Evolutionary conservation across 37 sponge, comb jelly and placozoan genomes (phyloP), one percentile per base, ranked within the genome.

Genomic region (Spongilla lacustris): DNA sequence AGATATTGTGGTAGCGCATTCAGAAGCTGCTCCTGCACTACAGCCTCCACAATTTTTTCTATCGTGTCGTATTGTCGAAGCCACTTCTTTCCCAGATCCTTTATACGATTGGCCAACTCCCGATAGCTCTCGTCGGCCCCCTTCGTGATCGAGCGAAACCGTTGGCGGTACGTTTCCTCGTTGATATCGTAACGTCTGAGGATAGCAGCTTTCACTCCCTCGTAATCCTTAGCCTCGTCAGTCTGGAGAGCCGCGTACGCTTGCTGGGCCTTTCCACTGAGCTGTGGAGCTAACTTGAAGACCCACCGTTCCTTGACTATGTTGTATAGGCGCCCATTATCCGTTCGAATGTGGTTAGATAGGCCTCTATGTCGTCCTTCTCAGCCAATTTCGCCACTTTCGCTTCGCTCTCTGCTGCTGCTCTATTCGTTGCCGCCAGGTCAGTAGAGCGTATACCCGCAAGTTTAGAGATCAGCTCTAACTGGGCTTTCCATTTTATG

Each of bases 201-300:
- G 21, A 87, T 81, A 19, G 76, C 82, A 0, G 26, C 74, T 33
- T 75, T 88, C 36, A 81, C 68, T 66, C 31, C 48, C 2, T 81
- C 69, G 48, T 75, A 87, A 28, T 66, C 50, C 31, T 30, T 48
- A 23, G 83, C 75, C 5, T 88, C 82, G 2, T 81, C 83, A 0
- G 76, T n/a, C 31, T 69, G 21, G 25, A 87, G 3, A 1, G 88
- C 88, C 19, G 88, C 88, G 48, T 82, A 88, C 25, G 82, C 88
- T 27, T 81, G 82, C 69, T 75, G 82, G 0, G 79, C 89, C 50
- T 48, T 83, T 23, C 89, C 77, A 27, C 76, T 68, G 21, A 88
- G 69, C 69, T 82, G 76, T 2, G 83, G 82, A 68, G 82, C 88
- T 27, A 34, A 26, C n/a, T 26, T n/a, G 69, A 26, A 67, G 71